These are phyloP conservation scores for Melitaea cinxia DNA, from an alignment of 1,140 invertebrate species.

Conservation along the genomic window DNA sequence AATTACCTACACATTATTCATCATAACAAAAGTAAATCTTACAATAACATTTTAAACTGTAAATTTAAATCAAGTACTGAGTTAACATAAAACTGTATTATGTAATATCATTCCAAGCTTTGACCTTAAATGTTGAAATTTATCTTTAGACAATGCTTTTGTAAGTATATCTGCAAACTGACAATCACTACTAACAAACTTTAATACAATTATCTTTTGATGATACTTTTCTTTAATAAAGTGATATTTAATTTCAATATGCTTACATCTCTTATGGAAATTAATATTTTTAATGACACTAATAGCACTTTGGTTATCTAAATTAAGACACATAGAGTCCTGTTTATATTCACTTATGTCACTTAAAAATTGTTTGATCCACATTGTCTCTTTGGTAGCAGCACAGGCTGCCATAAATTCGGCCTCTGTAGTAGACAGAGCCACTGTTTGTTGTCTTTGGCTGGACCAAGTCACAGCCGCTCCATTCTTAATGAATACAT, in stretches of 20 bases:
- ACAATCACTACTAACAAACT: neutral
- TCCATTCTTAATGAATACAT: no score
- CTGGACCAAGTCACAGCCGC: no score
- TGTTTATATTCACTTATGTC: conserved; percentile 27
- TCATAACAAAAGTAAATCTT: no score
- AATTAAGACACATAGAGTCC: conserved; percentile 12
- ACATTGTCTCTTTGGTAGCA: no score
- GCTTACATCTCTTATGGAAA: conserved; percentile 35
- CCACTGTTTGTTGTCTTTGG: no score
- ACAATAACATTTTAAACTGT: no score
- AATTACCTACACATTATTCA: no score
- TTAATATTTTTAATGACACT: conserved; percentile 33
- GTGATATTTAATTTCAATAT: conserved; percentile 33
- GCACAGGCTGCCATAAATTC: no score
- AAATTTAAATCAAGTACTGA: no score
- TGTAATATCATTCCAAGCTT: conserved; percentile 28
- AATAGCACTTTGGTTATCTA: conserved; percentile 27
- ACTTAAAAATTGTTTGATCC: neutral
- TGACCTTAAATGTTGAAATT: conserved; percentile 27
- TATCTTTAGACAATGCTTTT: conserved; percentile 32
- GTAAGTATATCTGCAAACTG: conserved; percentile 33
- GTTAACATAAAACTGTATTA: conserved; percentile 6
- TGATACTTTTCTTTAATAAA: conserved; percentile 36
- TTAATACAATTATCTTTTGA: conserved; percentile 14
- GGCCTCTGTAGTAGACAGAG: no score